Evolutionary conservation across 2,797 vertebrate species (phyloP), one percentile per base, ranked within the genome.

Genomic region (Fratercula arctica): DNA sequence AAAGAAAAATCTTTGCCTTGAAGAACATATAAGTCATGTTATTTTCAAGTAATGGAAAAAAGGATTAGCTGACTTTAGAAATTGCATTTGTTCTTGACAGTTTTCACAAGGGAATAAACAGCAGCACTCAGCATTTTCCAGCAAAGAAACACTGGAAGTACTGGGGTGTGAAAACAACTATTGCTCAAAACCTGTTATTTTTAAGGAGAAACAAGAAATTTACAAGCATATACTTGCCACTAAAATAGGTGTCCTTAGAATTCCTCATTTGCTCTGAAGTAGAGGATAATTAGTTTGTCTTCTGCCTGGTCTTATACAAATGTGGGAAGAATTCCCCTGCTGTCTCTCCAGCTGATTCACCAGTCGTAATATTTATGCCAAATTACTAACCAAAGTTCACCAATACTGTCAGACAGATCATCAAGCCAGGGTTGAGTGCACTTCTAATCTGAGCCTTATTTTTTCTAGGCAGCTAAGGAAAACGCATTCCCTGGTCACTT

Each of bases 261-360:
- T 69, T 92, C 64, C 68, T 94, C 75, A 75, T 85, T 87, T 83
- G 57, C 48, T 92, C 24, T 90, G 7, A 68, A 87, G 46, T 13
- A 81, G 43, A 94, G 39, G 57, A 81, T 91, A 96, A 94, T 91
- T 69, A 85, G 64, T 87, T 83, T 94, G 83, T 73, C 80, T 94
- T 95, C 90, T 78, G 87, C 61, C 61, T 89, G 90, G 72, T 76
- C 76, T 92, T 91, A 95, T 1, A 89, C 57, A 92, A 94, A 93
- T 3, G 54, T 87, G 61, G 54, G 76, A 93, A 95, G 87, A 95
- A 84, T 56, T 95, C 59, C 85, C 78, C 72, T 76, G 69, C 78
- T 78, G 66, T 93, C 79, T 86, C 89, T 88, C 61, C 54, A 96
- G 85, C 54, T 94, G 92, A 96, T 94, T 93, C 87, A 94, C 50